Percentiles rank a stretch among this genome's conserved stretches.
These are phyloP conservation scores for Fistularia commersonii DNA, from an alignment of 2,797 vertebrate species.

Conservation along the genomic window DNA sequence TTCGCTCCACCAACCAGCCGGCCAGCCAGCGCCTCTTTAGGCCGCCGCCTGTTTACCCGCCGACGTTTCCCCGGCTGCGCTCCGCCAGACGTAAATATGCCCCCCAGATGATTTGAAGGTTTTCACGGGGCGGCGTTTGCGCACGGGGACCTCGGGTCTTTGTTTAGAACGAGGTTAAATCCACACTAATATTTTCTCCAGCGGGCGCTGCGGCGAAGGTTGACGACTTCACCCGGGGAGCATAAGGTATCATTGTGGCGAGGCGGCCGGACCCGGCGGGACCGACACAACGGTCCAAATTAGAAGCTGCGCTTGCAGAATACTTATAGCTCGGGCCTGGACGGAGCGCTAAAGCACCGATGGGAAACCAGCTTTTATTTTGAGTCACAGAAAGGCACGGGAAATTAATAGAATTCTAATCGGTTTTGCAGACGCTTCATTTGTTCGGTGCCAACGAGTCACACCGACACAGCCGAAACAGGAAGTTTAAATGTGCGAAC, in stretches of 20 bases:
- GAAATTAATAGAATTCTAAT: no score
- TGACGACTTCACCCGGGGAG: constrained; percentile 42
- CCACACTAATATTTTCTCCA: constrained; percentile 55
- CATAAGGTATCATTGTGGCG: constrained; percentile 60
- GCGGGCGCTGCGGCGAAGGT: constrained; percentile 28
- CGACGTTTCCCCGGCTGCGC: constrained; percentile 30
- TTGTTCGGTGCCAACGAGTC: no score
- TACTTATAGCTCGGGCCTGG: constrained; percentile 39
- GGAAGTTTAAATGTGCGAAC: no score
- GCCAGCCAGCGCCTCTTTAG: constrained; percentile 43
- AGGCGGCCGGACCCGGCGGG: constrained; percentile 37
- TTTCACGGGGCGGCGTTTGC: constrained; percentile 33
- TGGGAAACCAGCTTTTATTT: constrained; percentile 22
- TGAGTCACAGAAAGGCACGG: constrained; percentile 25
- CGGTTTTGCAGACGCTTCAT: no score
- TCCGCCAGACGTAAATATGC: constrained; percentile 50
- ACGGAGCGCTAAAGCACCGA: constrained; percentile 22
- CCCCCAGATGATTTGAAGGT: constrained; percentile 27
- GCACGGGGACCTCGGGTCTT: constrained; percentile 46
- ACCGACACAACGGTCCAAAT: constrained; percentile 51
- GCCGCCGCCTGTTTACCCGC: constrained; percentile 55
- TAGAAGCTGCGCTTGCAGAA: constrained; percentile 36
- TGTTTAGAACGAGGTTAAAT: constrained; percentile 55
- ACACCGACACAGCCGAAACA: no score
- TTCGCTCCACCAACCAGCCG: constrained; percentile 53